These are phyloP conservation scores for Quadroppia sp. DNA, from an alignment of 2,888 invertebrate genomes.

Conservation along the genomic window DNA sequence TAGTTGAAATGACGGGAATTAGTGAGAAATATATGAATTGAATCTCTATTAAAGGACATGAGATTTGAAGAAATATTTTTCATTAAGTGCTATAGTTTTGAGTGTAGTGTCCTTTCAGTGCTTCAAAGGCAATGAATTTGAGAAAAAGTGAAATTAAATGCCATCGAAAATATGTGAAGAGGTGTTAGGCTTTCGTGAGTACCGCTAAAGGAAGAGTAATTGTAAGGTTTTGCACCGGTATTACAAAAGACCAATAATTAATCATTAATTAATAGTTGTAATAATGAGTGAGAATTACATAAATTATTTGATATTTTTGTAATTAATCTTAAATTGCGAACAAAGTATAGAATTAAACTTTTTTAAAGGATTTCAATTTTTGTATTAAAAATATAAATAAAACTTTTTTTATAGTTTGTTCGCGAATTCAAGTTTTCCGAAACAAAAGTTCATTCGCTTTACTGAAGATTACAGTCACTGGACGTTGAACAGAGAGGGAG, in stretches of 20 bases:
- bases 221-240: neutral
- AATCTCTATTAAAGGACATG: too few relatives aligned
- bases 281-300: slow-evolving; percentile 17
- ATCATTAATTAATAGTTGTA: neutral
- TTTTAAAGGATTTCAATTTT: neutral
- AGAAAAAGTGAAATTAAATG: neutral
- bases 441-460: slow-evolving; percentile 22
- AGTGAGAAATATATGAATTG: too few relatives aligned
- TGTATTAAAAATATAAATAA: neutral
- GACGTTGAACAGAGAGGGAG: slow-evolving; percentile 3
- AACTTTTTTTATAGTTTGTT: neutral
- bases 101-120: neutral
- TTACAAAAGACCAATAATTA: neutral
- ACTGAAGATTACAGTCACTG: slow-evolving; percentile 1
- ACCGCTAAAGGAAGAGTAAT: neutral
- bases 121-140: neutral
- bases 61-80: too few relatives aligned
- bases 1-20: too few relatives aligned
- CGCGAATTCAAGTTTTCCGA: neutral
- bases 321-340: neutral
- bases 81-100: neutral
- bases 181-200: neutral
- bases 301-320: neutral
- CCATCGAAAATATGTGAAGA: neutral
- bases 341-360: neutral